Evolutionary conservation across 2,888 invertebrate genomes (phyloP), one percentile per base, ranked within the genome.

Genomic region (Eristalis tenax): DNA sequence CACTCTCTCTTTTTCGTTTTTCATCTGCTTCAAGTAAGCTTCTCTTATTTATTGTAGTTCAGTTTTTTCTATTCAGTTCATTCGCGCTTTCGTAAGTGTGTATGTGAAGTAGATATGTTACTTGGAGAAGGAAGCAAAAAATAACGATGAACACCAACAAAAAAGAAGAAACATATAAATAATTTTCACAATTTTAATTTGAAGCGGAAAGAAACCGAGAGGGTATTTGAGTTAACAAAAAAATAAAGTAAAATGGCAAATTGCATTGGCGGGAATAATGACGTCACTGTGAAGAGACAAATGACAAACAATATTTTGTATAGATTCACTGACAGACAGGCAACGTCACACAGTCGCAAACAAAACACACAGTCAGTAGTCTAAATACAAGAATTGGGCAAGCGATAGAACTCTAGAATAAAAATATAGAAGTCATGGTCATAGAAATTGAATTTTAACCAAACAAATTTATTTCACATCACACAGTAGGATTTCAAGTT

Each of bases 1-100:
- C 59, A 43, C 40, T 66, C 57, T 66, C 40, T 66, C 2, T 23
- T 50, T 50, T 22, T 28, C 40, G 2, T 26, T 59, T 23, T 59
- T 59, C 59, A 23, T 66, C 66, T 43, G 28, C 40, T 40, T 26
- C n/a, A 15, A 75, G 75, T 75, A 75, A 66, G 28, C 11, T 28
- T 76, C 66, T 61, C 66, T 43, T 68, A 23, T 26, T 68, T 43
- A 15, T 38, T 56, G 15, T 65, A 38, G 40, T 57, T 35, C 8
- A 59, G 57, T 61, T 50, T 26, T n/a, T 18, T 50, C 50, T 50
- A 50, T 43, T 26, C 57, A 40, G 56, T 56, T 59, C 28, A 26
- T 59, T 59, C 22, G 57, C 75, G 57, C 18, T 35, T 57, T 66
- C 59, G 22, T 40, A 59, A 22, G 40, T 66, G 38, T 57, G 22